Conservation (phyloP, 2,888 invertebrate genomes). For the Mesorhabditis sp. region DNA sequence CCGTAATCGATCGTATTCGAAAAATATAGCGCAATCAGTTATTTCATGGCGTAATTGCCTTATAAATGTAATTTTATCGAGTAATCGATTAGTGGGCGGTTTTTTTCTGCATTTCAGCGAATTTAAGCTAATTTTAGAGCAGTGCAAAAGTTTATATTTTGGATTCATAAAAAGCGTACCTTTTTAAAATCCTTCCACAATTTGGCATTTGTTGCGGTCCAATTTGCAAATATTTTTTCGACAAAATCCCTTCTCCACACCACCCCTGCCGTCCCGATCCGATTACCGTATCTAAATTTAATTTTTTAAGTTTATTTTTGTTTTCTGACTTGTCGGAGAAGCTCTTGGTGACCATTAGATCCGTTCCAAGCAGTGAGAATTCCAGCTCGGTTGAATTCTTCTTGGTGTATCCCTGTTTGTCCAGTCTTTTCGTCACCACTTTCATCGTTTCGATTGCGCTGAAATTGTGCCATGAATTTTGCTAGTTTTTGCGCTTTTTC, state of each 20-base stretch:
- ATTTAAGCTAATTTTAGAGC: background rate
- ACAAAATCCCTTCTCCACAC: background rate
- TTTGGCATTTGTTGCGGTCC: background rate
- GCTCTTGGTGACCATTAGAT: background rate
- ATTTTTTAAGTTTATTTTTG: background rate
- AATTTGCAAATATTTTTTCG: background rate
- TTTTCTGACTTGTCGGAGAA: background rate
- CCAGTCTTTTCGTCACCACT: background rate
- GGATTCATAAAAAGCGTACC: background rate
- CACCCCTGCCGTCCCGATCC: background rate
- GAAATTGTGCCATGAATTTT: background rate
- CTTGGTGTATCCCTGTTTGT: background rate
- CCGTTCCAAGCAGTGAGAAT: background rate
- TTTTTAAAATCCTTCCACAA: background rate
- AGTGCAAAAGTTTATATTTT: no score
- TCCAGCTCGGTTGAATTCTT: background rate
- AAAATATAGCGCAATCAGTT: background rate
- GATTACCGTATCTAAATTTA: background rate
- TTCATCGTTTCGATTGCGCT: background rate
- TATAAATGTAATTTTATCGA: no score
- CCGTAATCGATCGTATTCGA: background rate
- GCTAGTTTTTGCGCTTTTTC: background rate
- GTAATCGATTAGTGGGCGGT: no score
- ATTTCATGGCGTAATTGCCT: no score
- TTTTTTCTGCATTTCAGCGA: no score